Base-by-base conservation (phyloP, 1,140 invertebrate species). In the Rhagoletis zephyria region DNA sequence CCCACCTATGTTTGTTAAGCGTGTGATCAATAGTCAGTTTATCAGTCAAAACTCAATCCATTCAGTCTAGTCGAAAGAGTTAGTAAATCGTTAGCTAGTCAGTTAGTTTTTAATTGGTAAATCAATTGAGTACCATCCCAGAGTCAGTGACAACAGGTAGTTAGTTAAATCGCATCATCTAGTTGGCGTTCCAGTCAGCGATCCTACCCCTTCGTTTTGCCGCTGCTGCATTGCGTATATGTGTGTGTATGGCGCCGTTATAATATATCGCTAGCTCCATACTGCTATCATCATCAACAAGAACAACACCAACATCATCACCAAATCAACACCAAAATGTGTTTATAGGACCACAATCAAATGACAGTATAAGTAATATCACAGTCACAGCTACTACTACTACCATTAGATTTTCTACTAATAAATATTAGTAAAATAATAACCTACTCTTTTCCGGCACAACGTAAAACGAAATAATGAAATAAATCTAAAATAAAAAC, bases 371-470 rank as follows among this genome's bases (percentile, higher is more conserved):
- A 7, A 7, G 51, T 65, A 65, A n/a, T 19, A 14, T n/a, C 30
- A 40, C 30, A 65, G 16, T 14, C 3, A 19, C 64, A 65, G 64
- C 30, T 14, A 65, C 45, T 48, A 74, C 67, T 74, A 74, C 67
- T 74, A 14, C 30, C n/a, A 85, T 63, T 85, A 63, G 56, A 45
- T 42, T 85, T 61, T 85, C 85, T 60, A 61, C 60, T 85, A 85
- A 30, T 85, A 60, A 81, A 81, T 56, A 56, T 3, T 61, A 85
- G 10, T 85, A 63, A n/a, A 85, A 61, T 63, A 85, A 61, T 63
- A 63, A 56, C 19, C 85, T 61, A 60, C 9, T 85, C 40, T 85
- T 61, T 85, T 85, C n/a, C 42, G 85, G 85, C 59, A 85, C 85
- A 81, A 81, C 48, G 74, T 51, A 56, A 56, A 56, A 81, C 45